A percentile compares a stretch with the other conserved stretches of the same genome.
These are phyloP conservation scores for Pollenia labialis DNA, from an alignment of 2,888 invertebrate genomes.

Conservation along the genomic window DNA sequence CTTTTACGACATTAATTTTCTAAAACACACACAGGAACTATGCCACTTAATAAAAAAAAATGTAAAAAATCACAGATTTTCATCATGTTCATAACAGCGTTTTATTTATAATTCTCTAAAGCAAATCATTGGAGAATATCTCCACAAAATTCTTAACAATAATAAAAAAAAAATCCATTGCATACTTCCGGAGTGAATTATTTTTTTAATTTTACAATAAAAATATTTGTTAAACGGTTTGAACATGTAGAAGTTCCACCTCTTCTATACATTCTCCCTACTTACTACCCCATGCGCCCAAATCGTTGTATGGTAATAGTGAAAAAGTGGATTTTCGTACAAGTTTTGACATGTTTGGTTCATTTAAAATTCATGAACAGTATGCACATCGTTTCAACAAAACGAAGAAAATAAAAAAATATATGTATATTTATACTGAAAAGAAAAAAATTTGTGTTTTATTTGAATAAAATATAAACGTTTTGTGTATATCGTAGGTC, in stretches of 20 bases:
- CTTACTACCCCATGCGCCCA: background rate
- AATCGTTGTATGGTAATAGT: background rate
- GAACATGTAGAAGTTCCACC: constrained; percentile 14
- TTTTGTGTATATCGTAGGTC: background rate
- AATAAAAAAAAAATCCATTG: constrained; percentile 1
- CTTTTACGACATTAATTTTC: too few species aligned
- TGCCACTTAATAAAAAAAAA: background rate
- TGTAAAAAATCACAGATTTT: background rate
- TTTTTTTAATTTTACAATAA: constrained; percentile 14
- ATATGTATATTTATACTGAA: background rate
- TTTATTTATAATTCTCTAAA: background rate
- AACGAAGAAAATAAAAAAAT: background rate
- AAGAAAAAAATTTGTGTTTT: background rate
- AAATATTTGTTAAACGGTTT: constrained; percentile 20
- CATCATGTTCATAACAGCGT: background rate
- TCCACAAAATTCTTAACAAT: background rate
- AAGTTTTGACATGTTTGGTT: constrained; percentile 14
- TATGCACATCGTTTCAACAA: background rate
- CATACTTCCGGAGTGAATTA: constrained; percentile 13
- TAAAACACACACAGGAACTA: background rate
- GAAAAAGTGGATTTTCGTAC: background rate
- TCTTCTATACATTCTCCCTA: background rate
- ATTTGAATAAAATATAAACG: constrained; percentile 21
- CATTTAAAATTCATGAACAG: constrained; percentile 37
- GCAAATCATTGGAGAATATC: constrained; percentile 9